Percentiles rank a stretch among this genome's conserved stretches.
Evolutionary conservation across 2,113 vertebrate species (phyloP).

Genomic region (Silurus asotus): DNA sequence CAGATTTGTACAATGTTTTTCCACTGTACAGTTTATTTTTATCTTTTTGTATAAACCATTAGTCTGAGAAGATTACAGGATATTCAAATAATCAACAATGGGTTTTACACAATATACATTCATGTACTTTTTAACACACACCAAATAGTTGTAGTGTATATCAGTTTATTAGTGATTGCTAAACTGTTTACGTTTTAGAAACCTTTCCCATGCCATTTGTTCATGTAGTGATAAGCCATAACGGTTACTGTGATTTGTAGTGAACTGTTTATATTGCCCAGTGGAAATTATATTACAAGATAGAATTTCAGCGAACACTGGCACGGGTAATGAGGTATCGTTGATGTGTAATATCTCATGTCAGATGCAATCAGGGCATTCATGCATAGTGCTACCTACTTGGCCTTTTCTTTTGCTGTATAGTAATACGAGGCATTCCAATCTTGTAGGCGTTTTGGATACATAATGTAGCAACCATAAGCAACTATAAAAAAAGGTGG

Average conservation of each 20-base stretch:
- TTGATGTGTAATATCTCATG: conserved; percentile 14
- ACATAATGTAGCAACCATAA: not conserved
- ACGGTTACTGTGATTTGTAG: conserved; percentile 57
- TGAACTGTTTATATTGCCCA: conserved; percentile 39
- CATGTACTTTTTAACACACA: not conserved
- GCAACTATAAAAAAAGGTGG: not conserved
- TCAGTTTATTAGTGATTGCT: not conserved
- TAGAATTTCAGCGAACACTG: conserved; percentile 4
- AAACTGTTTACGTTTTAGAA: conserved; percentile 57
- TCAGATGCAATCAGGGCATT: conserved; percentile 31
- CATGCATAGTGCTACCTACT: not conserved
- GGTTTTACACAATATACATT: not conserved
- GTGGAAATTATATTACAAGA: conserved; percentile 10
- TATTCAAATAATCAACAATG: conserved; percentile 2
- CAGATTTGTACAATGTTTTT: not conserved
- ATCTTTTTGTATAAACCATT: not conserved
- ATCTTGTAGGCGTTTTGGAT: not conserved
- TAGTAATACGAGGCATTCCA: not conserved
- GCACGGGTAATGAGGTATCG: not conserved
- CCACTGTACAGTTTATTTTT: not conserved
- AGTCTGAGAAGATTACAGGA: not conserved
- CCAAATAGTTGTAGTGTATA: not conserved
- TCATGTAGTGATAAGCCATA: conserved; percentile 60
- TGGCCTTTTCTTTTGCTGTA: not conserved
- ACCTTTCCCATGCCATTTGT: conserved; percentile 51